Conservation (phyloP, 1,140 invertebrate genomes). For the Drosophila pandora region DNA sequence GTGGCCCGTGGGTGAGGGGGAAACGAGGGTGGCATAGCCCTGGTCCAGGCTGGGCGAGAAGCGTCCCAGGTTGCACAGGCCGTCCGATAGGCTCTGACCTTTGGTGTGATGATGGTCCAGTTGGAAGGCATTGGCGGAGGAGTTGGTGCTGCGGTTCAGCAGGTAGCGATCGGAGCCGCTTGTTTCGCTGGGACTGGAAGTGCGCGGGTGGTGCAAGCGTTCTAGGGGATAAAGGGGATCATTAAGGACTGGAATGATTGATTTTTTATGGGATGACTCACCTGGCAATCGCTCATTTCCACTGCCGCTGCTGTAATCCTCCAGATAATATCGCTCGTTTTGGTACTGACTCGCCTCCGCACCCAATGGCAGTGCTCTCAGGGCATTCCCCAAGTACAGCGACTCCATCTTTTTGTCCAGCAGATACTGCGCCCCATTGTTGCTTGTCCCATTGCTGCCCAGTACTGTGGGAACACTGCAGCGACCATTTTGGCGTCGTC, state of each 20-base stretch:
- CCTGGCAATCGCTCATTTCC: constrained; percentile 72
- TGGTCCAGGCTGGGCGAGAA: constrained; percentile 88
- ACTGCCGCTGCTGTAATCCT: constrained; percentile 79
- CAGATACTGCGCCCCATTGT: constrained; percentile 71
- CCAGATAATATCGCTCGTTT: constrained; percentile 79
- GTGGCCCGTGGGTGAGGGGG: constrained; percentile 84
- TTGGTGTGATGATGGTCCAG: constrained; percentile 74
- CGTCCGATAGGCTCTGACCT: constrained; percentile 80
- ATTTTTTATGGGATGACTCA: constrained; percentile 28
- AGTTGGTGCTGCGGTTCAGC: constrained; percentile 76
- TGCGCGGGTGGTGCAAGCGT: constrained; percentile 67
- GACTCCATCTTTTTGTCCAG: constrained; percentile 83
- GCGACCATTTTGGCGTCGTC: constrained; percentile 64
- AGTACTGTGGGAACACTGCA: constrained; percentile 77
- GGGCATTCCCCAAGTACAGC: constrained; percentile 72
- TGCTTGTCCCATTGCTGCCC: constrained; percentile 24
- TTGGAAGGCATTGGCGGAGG: constrained; percentile 74
- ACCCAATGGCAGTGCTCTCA: constrained; percentile 71
- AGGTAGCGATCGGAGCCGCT: constrained; percentile 83
- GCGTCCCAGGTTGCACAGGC: constrained; percentile 81
- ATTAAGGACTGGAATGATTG: neutral
- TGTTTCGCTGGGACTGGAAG: constrained; percentile 82
- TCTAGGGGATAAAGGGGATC: constrained; percentile 21
- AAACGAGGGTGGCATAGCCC: constrained; percentile 90
- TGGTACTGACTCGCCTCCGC: constrained; percentile 80